phyloP scores from a whole-genome alignment of 2,888 invertebrate species.

The Eristalis intricaria region DNA sequence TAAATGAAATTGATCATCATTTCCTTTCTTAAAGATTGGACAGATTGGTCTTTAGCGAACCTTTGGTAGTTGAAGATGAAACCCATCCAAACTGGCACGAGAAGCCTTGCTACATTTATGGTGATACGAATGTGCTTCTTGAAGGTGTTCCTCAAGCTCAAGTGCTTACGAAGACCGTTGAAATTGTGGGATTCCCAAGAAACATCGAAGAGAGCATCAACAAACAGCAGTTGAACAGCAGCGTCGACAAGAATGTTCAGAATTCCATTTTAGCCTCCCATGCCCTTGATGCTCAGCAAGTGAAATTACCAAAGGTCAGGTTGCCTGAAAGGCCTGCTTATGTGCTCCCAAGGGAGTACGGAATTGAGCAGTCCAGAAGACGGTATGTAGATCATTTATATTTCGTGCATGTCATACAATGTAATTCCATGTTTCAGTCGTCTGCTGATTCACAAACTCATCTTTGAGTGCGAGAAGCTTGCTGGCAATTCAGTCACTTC shows the following conservation, averaged over 20 bases:
- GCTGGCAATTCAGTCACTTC: constrained; percentile 83
- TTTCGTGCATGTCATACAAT: not conserved
- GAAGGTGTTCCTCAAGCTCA: constrained; percentile 90
- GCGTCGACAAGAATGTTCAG: constrained; percentile 84
- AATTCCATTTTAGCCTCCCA: constrained; percentile 85
- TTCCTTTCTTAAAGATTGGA: constrained; percentile 4
- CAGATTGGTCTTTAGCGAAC: not conserved
- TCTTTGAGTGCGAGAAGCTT: constrained; percentile 86
- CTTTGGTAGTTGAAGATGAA: constrained; percentile 82
- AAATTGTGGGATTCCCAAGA: constrained; percentile 85
- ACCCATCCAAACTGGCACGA: constrained; percentile 86
- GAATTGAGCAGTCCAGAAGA: constrained; percentile 87
- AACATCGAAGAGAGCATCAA: constrained; percentile 83
- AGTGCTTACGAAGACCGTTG: constrained; percentile 89
- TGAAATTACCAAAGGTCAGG: constrained; percentile 88
- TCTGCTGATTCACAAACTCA: constrained; percentile 85
- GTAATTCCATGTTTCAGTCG: constrained; percentile 83
- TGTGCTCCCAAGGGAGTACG: constrained; percentile 87
- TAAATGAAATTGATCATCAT: not conserved
- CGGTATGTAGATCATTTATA: constrained; percentile 83
- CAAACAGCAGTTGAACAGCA: constrained; percentile 82
- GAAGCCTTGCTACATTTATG: constrained; percentile 84
- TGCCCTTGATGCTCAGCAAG: constrained; percentile 90
- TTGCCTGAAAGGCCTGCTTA: constrained; percentile 87
- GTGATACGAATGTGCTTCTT: constrained; percentile 85